Conservation (phyloP, 53 echinoderm and acorn worm genomes). For the Luidia sarsii region DNA sequence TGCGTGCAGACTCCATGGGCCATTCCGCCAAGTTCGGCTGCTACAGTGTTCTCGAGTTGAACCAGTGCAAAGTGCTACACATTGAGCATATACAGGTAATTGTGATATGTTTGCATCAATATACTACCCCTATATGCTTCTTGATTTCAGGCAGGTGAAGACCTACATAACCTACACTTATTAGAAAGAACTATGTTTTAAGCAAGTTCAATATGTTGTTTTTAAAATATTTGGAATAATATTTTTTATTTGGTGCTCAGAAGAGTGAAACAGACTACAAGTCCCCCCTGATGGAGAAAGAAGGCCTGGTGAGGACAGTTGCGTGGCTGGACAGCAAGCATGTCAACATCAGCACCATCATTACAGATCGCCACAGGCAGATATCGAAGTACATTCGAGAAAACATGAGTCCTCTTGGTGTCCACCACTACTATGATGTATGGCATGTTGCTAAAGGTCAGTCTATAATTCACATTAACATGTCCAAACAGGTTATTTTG, state of each 20-base stretch:
- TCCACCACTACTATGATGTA: slow-evolving; percentile 41
- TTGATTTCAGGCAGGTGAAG: neutral
- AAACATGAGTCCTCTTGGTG: slow-evolving; percentile 26
- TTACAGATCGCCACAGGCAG: slow-evolving; percentile 45
- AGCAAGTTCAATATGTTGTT: too few species aligned
- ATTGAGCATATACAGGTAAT: neutral
- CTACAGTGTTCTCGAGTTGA: slow-evolving; percentile 13
- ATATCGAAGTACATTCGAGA: slow-evolving; percentile 38
- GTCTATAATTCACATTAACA: neutral
- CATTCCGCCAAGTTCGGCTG: slow-evolving; percentile 15
- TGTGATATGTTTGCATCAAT: neutral
- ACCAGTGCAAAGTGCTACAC: slow-evolving; percentile 5
- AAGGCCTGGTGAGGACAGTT: slow-evolving; percentile 19
- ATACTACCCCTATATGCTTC: neutral
- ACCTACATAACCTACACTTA: neutral
- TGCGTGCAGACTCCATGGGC: slow-evolving; percentile 13
- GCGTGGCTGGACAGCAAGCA: slow-evolving; percentile 6
- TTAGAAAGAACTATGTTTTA: too few species aligned
- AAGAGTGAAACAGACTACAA: slow-evolving; percentile 27
- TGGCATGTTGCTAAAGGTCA: slow-evolving; percentile 40
- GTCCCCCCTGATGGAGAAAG: slow-evolving; percentile 40
- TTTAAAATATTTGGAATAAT: too few species aligned
- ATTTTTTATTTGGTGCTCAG: too few species aligned
- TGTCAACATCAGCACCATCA: slow-evolving; percentile 1
- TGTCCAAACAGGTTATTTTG: neutral